Conservation (phyloP, 2,113 vertebrate species). For the Zapornia atra region DNA sequence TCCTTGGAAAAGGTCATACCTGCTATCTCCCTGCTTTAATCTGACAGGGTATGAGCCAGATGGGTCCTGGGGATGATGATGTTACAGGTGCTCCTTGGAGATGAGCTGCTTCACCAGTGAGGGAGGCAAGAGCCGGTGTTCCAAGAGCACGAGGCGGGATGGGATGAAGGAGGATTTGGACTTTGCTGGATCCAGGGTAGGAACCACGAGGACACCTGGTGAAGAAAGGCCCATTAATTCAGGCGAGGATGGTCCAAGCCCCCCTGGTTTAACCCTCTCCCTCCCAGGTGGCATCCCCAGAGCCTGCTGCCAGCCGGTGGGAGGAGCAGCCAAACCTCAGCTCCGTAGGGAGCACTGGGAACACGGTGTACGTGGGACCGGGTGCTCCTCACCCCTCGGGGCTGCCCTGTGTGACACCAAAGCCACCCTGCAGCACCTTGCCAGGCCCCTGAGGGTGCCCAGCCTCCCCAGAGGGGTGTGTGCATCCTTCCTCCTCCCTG, state of each 20-base stretch:
- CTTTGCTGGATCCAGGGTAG: not conserved
- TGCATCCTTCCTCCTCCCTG: not conserved
- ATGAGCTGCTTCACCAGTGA: not conserved
- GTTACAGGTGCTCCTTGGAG: not conserved
- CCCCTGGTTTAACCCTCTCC: not conserved
- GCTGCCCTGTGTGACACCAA: not conserved
- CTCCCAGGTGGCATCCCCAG: not conserved
- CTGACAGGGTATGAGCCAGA: not conserved
- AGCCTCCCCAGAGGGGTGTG: not conserved
- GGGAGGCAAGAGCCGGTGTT: not conserved
- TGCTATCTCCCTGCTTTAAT: not conserved
- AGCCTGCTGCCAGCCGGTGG: not conserved
- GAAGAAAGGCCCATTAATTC: not conserved
- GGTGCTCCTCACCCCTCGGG: not conserved
- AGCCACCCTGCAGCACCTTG: not conserved
- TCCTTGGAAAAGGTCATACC: not conserved
- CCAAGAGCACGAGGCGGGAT: not conserved
- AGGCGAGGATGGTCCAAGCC: not conserved
- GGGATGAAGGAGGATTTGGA: not conserved
- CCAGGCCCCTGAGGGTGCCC: fast-evolving
- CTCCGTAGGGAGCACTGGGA: not conserved
- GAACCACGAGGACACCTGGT: fast-evolving
- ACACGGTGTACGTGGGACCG: fast-evolving
- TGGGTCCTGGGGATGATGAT: not conserved
- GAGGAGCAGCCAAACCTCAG: not conserved